Base-by-base conservation (phyloP, 2,888 invertebrate genomes). In the Stegana nigrithorax region DNA sequence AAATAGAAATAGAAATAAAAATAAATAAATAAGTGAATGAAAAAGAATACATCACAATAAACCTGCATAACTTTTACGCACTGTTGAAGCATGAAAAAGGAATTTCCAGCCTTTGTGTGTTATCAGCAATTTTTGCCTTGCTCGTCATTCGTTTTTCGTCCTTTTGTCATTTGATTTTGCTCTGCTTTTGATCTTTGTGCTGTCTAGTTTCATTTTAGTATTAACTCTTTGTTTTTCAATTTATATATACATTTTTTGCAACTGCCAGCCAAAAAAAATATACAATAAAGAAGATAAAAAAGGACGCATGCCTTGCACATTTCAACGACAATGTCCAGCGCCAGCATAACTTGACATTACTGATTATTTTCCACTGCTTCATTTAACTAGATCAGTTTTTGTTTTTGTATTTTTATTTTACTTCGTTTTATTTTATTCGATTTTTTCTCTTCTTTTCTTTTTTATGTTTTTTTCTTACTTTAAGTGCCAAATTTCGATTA, bases 151-250 rank as follows among this genome's bases (percentile, higher is more conserved):
- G n/a, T 32, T 39, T 39, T 14, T 39, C 1, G 17, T n/a, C 14
- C 39, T 39, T n/a, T 39, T 39, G 39, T 39, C 39, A 39, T 39
- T 39, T n/a, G 39, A 39, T 14, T 39, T 4, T 10, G 39, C 39
- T 29, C 29, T 23, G 45, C 45, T 45, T 45, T 45, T 45, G 45
- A 45, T 45, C 45, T 45, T 23, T 45, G 23, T 45, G 45, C 17
- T 45, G 21, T 45, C 23, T 45, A 19, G 45, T 45, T 45, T 21
- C 45, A 45, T 45, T 45, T 45, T 8, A 45, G 23, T 19, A 21
- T 8, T 4, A 45, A 45, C 51, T 27, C 29, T 1, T 29, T 26
- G 2, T 7, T 26, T 27, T 14, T n/a, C 5, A 8, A 17, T 29
- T 12, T 17, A 3, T 27, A 10, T 8, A 1, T 1, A 12, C 4